Base-by-base conservation (phyloP, 2,888 invertebrate species). In the Capitulum mitella region DNA sequence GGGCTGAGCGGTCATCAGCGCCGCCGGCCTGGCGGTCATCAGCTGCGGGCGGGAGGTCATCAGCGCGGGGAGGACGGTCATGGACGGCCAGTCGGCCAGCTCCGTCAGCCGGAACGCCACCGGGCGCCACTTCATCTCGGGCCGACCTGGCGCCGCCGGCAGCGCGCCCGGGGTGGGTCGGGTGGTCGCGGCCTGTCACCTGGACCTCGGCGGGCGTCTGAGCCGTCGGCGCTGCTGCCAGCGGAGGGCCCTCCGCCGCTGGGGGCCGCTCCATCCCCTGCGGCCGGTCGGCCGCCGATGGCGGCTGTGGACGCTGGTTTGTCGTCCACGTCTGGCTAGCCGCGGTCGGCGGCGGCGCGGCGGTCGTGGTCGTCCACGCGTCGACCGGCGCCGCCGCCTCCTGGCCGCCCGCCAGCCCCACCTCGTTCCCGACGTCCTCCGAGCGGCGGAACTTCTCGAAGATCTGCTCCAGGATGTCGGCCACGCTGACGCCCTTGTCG, bases 401-500 rank as follows among this genome's bases (percentile, higher is more conserved):
- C 6, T 70, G 10, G 58, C 58, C 29, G 58, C 22, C 70, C 37
- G 22, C 1, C 70, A 32, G 37, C 3, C 37, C 22, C 37, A 70
- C 37, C 10, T 70, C 70, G 19, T 70, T 70, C 19, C 32, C 37
- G 8, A 8, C 70, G 5, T 12, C 22, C 34, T 37, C 70, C 70
- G 37, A 2, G 16, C 29, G 58, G 29, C 58, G 58, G 58, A 70
- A 37, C 37, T 22, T 40, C 29, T 43, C 81, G 77, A 83, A 82
- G 16, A 83, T 82, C 34, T 82, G 82, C 46, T 81, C 82, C 32
- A 83, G 77, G 26, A 83, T 80, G 46, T 83, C 83, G 61, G 83
- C 83, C 14, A 83, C 82, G 46, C 81, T 80, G 48, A 82, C 83
- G 2, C 83, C 82, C 77, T 83, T 82, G 51, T 81, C 79, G 51